These are phyloP conservation scores for Parapristionchus giblindavisi DNA, from an alignment of 2,888 invertebrate species.

Conservation along the genomic window DNA sequence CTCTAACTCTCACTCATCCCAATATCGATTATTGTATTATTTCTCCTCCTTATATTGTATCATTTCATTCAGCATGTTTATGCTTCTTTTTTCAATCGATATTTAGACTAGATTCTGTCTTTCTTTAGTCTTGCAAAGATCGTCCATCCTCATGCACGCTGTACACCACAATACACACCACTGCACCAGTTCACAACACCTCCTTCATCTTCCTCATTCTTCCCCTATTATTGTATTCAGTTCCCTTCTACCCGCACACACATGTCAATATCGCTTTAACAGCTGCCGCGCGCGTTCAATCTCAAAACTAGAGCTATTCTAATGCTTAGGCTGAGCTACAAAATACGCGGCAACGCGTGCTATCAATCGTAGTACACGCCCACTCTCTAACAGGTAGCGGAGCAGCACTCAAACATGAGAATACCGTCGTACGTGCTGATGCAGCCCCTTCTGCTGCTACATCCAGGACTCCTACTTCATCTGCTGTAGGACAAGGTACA, in stretches of 20 bases:
- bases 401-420: slow-evolving; percentile 69
- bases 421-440: slow-evolving; percentile 69
- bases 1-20: slow-evolving; percentile 5
- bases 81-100: slow-evolving; percentile 30
- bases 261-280: not conserved
- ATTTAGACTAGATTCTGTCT: slow-evolving; percentile 6
- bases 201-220: slow-evolving; percentile 9
- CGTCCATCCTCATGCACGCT: not conserved
- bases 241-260: slow-evolving; percentile 19
- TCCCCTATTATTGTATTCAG: slow-evolving; percentile 29
- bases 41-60: slow-evolving; percentile 9
- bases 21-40: not conserved
- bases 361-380: not conserved
- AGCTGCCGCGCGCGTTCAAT: not conserved
- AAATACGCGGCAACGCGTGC: not conserved
- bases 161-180: not conserved
- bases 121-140: slow-evolving; percentile 23
- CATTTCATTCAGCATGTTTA: slow-evolving; percentile 3
- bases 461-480: slow-evolving; percentile 36
- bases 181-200: not conserved
- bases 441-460: slow-evolving; percentile 41
- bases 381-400: slow-evolving; percentile 41
- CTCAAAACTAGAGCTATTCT: not conserved
- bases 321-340: too few relatives aligned
- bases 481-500: too few relatives aligned